Base-by-base conservation (phyloP, 1,140 invertebrate species). In the Eumaeus atala region DNA sequence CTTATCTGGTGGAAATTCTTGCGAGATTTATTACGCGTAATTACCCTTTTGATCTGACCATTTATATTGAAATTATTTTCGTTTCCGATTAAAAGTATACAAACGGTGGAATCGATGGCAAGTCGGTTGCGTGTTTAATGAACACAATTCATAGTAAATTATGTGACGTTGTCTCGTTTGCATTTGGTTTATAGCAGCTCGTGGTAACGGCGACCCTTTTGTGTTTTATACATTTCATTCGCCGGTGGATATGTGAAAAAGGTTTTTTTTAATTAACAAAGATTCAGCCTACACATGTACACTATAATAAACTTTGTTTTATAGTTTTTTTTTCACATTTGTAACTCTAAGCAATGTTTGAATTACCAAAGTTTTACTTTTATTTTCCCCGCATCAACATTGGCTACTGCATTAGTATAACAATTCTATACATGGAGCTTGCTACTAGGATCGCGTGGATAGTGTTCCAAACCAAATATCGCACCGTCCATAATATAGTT, bases 71-170 rank as follows among this genome's bases (percentile, higher is more conserved):
- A 54, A 57, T 57, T 70, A 68, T 54, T 58, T 57, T 60, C 56
- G 59, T 63, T 55, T 69, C 66, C 62, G 67, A 74, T 70, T 69
- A 51, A 42, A 62, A 54, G 42, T 52, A 48, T 48, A 58, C 51
- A 53, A 53, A 53, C 44, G 38, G 44, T 33, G 14, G 17, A 42
- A 62, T 70, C 64, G 62, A 69, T 68, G 53, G 66, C 56, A 64
- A 49, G 64, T 61, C 37, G 62, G 55, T 74, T 59, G 80, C 80
- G 80, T 84, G 80, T 65, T 66, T 69, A 72, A 75, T 67, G 62
- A 67, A 61, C 65, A 81, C 76, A 76, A 77, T 64, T 84, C 74
- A 84, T 72, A 58, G 54, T 76, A 74, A 79, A 62, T 74, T 74
- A 77, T 77, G 69, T 66, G 72, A 72, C 62, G 73, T 75, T 70